phyloP scores from a whole-genome alignment of 2,113 vertebrate genomes.

The Trematomus loennbergii region DNA sequence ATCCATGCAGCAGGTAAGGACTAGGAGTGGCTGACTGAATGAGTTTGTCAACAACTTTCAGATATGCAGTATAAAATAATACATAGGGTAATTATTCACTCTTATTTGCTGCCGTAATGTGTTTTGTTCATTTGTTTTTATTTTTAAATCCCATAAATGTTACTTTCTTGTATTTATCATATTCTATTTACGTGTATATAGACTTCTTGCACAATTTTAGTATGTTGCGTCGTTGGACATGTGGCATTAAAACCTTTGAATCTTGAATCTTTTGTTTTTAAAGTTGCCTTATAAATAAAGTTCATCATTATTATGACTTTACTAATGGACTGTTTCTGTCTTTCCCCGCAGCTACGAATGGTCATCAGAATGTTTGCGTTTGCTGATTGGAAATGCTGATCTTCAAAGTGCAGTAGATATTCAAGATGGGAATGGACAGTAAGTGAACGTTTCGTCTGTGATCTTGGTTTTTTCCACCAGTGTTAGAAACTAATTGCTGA shows the following conservation, averaged over 20 bases:
- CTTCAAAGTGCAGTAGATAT: conserved; percentile 94
- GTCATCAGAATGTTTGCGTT: conserved; percentile 96
- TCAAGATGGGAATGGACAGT: conserved; percentile 98
- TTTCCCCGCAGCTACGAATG: conserved; percentile 90
- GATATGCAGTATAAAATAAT: neutral
- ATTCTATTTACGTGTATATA: too few relatives aligned
- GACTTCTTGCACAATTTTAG: too few relatives aligned
- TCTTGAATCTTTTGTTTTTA: neutral
- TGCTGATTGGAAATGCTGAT: conserved; percentile 96
- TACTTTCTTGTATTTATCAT: too few relatives aligned
- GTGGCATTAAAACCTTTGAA: too few relatives aligned
- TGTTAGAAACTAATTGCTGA: conserved; percentile 15
- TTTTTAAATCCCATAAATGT: too few relatives aligned
- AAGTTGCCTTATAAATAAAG: neutral
- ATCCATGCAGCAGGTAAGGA: conserved; percentile 94
- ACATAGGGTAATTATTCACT: neutral
- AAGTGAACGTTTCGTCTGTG: conserved; percentile 68
- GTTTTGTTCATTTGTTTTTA: too few relatives aligned
- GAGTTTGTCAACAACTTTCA: too few relatives aligned
- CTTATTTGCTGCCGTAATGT: neutral
- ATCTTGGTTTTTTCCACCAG: neutral
- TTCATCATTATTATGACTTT: neutral
- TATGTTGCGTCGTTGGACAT: too few relatives aligned
- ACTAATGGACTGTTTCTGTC: neutral
- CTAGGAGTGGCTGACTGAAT: neutral